Conservation (phyloP, 2,797 vertebrate genomes). For the Bucorvus abyssinicus region DNA sequence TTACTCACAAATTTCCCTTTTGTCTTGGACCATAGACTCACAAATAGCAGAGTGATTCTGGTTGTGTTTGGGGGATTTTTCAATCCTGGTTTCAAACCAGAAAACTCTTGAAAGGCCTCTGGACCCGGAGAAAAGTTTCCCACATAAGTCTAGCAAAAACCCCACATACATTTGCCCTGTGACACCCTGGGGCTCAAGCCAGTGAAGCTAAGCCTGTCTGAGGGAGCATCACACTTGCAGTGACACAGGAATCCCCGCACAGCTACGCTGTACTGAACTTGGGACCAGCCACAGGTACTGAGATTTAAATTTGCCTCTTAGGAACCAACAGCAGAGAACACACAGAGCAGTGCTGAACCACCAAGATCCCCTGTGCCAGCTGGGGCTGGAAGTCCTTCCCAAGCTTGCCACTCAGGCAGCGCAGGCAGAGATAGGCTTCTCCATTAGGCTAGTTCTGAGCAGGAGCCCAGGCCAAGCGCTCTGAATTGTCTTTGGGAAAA, state of each 20-base stretch:
- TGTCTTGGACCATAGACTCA: neutral
- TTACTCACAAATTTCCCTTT: neutral
- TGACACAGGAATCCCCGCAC: neutral
- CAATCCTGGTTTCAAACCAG: neutral
- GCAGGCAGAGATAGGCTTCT: neutral
- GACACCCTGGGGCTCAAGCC: neutral
- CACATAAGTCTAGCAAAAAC: neutral
- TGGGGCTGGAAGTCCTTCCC: neutral
- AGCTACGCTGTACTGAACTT: neutral
- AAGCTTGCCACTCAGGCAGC: neutral
- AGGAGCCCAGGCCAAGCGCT: neutral
- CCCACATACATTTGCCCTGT: neutral
- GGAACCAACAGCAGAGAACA: neutral
- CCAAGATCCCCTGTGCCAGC: neutral
- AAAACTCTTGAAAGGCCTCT: neutral
- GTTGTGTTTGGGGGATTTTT: neutral
- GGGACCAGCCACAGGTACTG: neutral
- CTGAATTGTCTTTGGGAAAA: neutral
- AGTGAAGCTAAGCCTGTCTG: neutral
- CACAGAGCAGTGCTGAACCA: neutral
- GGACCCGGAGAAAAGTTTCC: neutral
- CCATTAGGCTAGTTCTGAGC: neutral
- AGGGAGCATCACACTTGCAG: neutral
- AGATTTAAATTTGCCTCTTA: neutral
- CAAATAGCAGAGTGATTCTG: neutral